Evolutionary conservation across 2,888 invertebrate species (phyloP).

Genomic region (Trachelus tabidus): DNA sequence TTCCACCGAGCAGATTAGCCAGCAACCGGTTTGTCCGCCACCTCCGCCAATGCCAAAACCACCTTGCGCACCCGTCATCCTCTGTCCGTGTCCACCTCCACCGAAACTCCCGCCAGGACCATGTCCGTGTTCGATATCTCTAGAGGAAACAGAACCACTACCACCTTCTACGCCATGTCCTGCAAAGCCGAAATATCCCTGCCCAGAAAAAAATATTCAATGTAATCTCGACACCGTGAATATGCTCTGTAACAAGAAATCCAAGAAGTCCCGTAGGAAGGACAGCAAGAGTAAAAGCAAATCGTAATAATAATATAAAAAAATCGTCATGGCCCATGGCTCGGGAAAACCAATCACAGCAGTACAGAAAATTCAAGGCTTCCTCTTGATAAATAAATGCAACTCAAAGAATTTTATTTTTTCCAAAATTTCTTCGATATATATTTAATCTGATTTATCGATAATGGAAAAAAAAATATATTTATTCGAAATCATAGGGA

Average conservation of each 20-base stretch:
- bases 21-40: slow-evolving; percentile 9
- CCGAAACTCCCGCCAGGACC: slow-evolving; percentile 51
- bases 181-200: slow-evolving; percentile 32
- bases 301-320: too few relatives aligned
- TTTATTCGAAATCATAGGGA: too few relatives aligned
- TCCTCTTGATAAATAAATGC: too few relatives aligned
- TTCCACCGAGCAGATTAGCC: not conserved
- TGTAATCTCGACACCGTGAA: too few relatives aligned
- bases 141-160: not conserved
- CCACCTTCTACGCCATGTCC: slow-evolving; percentile 31
- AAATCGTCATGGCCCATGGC: too few relatives aligned
- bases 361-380: too few relatives aligned
- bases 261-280: slow-evolving; percentile 7
- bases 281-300: slow-evolving; percentile 1
- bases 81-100: slow-evolving; percentile 53
- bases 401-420: too few relatives aligned
- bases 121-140: slow-evolving; percentile 39
- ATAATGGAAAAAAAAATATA: too few relatives aligned
- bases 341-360: too few relatives aligned
- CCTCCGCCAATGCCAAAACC: slow-evolving; percentile 47
- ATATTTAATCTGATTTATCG: too few relatives aligned
- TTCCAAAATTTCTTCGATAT: too few relatives aligned
- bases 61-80: slow-evolving; percentile 42
- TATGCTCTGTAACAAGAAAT: not conserved
- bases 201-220: slow-evolving; percentile 22